phyloP scores from a whole-genome alignment of 2,797 vertebrate species.

The Sorex maritimensis region DNA sequence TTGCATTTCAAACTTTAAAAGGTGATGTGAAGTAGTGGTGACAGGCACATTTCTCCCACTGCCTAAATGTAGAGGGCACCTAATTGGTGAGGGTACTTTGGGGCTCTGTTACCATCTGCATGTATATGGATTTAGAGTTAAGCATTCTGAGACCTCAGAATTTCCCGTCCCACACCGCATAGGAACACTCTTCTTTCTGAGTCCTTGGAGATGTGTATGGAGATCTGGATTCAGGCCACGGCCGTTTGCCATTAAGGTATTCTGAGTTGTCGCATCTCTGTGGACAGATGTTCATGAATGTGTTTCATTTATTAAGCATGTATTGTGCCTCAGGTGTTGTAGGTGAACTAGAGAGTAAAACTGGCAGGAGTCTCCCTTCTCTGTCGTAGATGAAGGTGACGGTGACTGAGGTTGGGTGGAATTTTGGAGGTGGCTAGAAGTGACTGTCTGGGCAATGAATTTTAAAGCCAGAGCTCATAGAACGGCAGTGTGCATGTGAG shows the following conservation, averaged over 20 bases:
- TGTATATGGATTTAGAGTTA: too few species aligned
- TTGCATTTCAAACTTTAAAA: too few species aligned
- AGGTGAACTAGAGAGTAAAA: background rate
- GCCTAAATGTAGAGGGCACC: too few species aligned
- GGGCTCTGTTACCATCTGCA: too few species aligned
- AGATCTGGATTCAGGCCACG: background rate
- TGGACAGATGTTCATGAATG: background rate
- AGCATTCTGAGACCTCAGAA: background rate
- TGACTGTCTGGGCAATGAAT: background rate
- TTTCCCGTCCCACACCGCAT: background rate
- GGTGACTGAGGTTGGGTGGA: background rate
- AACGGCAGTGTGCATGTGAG: conserved; percentile 51
- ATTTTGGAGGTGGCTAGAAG: background rate
- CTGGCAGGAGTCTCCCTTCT: background rate
- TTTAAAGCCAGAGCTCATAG: conserved; percentile 42
- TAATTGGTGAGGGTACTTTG: too few species aligned
- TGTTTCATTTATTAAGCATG: background rate
- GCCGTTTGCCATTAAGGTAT: background rate
- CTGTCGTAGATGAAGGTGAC: conserved; percentile 4
- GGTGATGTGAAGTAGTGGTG: too few species aligned
- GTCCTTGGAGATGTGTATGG: background rate
- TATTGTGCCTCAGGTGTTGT: background rate
- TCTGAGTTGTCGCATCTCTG: background rate
- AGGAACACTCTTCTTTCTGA: background rate
- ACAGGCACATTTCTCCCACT: too few species aligned